phyloP scores from a whole-genome alignment of 2,797 vertebrate genomes.

The Pachyuromys duprasi region DNA sequence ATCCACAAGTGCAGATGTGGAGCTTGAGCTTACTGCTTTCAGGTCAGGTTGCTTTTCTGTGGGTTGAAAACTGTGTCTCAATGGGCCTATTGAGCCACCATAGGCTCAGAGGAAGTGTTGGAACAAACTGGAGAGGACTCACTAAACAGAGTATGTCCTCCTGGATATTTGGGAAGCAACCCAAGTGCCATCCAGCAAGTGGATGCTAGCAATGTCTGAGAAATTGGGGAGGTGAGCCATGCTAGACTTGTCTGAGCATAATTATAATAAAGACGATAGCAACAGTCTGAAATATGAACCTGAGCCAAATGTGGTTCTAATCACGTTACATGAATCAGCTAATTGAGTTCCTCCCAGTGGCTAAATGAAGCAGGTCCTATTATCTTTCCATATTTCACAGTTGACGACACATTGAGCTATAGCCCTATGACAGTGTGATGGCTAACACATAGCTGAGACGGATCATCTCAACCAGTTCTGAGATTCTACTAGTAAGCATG shows the following conservation, averaged over 20 bases:
- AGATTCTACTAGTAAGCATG: neutral
- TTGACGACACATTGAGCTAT: neutral
- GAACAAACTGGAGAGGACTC: neutral
- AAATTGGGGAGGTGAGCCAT: neutral
- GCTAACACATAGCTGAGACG: neutral
- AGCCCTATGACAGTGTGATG: neutral
- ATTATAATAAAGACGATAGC: neutral
- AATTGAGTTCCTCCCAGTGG: neutral
- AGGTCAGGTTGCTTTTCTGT: neutral
- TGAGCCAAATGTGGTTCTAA: neutral
- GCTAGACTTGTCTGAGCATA: neutral
- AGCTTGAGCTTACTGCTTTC: neutral
- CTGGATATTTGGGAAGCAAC: neutral
- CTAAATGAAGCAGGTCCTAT: neutral
- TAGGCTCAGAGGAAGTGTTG: neutral
- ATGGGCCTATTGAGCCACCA: rapidly evolving
- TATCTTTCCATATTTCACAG: neutral
- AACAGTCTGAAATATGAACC: neutral
- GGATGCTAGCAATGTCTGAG: neutral
- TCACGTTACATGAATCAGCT: neutral
- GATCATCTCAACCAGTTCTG: neutral
- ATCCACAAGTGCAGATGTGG: neutral
- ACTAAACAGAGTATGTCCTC: neutral
- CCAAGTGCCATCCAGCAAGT: neutral
- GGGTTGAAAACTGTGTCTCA: neutral